Base-by-base conservation (phyloP, 2,113 vertebrate genomes). In the Eudyptes chrysolophus region DNA sequence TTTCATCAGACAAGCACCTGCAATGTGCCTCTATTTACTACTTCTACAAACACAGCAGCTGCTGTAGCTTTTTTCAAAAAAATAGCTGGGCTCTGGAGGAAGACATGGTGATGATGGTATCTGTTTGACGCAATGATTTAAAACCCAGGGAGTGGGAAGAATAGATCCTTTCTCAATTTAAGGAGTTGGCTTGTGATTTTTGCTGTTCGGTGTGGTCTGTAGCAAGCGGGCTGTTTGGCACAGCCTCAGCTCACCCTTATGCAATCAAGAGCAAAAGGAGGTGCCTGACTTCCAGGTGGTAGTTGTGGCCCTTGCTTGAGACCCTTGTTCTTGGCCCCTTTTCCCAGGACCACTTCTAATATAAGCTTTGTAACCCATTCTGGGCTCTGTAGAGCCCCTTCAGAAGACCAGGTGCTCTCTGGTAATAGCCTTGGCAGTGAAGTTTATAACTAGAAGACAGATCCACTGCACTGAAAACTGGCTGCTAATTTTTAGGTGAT, bases 61-160 rank as follows among this genome's bases (percentile, higher is more conserved):
- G 36, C 36, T 14, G 9, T 51, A 49, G 44, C 13, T 71, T 92
- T 81, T 40, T 76, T 19, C 5, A 17, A 54, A 69, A 65, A 51
- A 18, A 30, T 8, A 30, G 8, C 13, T 27, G 58, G 13, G 17
- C 48, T 90, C 16, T n/a, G 40, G 14, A 75, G 40, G 51, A 89
- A 36, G 42, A 17, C 0, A 0, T 27, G 29, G 34, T 82, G 77
- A 48, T 0, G 2, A 48, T 60, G 17, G 32, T 94, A 71, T 32
- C 38, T 82, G 44, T 85, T 94, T 71, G 74, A 55, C 2, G 3
- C 21, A 71, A 62, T 60, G 26, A 65, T 72, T 71, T 60, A 46
- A 89, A 87, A 66, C 51, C 3, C 6, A 49, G 15, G 14, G 13
- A 78, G 17, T 14, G 7, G 46, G 60, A 96, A 92, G 46, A 84